Base-by-base conservation (phyloP, 1,140 invertebrate species). In the Tetramorium alpestre region DNA sequence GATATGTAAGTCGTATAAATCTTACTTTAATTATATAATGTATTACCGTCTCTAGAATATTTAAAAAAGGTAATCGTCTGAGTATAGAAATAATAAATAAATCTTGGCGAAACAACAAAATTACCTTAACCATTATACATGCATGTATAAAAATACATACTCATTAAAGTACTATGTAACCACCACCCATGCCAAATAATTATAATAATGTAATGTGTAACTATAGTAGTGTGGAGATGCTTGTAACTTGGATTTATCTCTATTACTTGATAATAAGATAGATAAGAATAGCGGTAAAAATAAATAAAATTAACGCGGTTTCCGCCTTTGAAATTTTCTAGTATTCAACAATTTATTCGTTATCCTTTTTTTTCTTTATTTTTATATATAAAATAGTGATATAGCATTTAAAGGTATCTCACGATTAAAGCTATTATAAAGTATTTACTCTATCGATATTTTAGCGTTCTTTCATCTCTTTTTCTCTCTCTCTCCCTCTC, bases 341-440 rank as follows among this genome's bases (percentile, higher is more conserved):
- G 88, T 86, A 90, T 88, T 87, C 89, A 93, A 93, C 89, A 91
- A 78, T 94, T 92, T 92, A 93, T 93, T 92, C 88, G 89, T 91
- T 90, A 93, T 85, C 56, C 28, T 56, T 82, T 84, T 91, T 91
- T 92, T 78, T 76, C 85, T 91, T 90, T 81, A 91, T 89, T 90
- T 93, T 92, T 93, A 93, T 94, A 89, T 91, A 92, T 93, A 94
- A 93, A 92, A 94, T 93, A 94, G 91, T 94, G 90, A 90, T 92
- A 87, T 92, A 93, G 88, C 89, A 93, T 93, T 93, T 91, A 90
- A 92, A 94, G 92, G 90, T 92, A 92, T 90, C 92, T 92, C 89
- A 88, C 89, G 90, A 92, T 94, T 94, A 94, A 92, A 94, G 88
- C 90, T 91, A 94, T 93, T 92, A 94, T 94, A 93, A 93, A 93